phyloP scores from a whole-genome alignment of 1,140 invertebrate species.

The Atta texana region DNA sequence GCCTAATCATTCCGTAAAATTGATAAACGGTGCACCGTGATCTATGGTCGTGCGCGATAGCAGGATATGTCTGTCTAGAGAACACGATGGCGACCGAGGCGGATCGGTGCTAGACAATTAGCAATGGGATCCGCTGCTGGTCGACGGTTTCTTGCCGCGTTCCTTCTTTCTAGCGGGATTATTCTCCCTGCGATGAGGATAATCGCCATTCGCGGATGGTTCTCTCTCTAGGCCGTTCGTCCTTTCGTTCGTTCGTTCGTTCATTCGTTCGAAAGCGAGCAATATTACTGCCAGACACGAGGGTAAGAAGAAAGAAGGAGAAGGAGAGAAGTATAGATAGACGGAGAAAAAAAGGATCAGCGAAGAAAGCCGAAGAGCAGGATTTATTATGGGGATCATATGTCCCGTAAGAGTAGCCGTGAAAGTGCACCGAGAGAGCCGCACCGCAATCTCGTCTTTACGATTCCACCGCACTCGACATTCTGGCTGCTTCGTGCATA shows the following conservation, averaged over 20 bases:
- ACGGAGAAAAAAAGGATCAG: constrained; percentile 27
- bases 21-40: constrained; percentile 44
- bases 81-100: constrained; percentile 50
- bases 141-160: constrained; percentile 71
- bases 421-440: constrained; percentile 61
- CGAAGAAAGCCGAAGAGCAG: constrained; percentile 28
- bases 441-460: constrained; percentile 39
- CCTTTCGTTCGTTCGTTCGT: constrained; percentile 24
- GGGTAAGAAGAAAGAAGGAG: background rate
- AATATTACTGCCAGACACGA: constrained; percentile 60
- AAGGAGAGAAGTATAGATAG: constrained; percentile 22
- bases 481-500: constrained; percentile 53
- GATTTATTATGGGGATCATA: constrained; percentile 62
- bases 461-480: constrained; percentile 49
- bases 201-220: constrained; percentile 46
- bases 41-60: constrained; percentile 44
- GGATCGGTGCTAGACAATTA: constrained; percentile 64
- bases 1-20: constrained; percentile 58
- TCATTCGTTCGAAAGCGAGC: constrained; percentile 37
- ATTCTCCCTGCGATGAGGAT: constrained; percentile 56
- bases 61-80: constrained; percentile 1
- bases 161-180: constrained; percentile 48
- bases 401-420: constrained; percentile 65
- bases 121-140: constrained; percentile 62
- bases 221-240: constrained; percentile 3